Conservation (phyloP, 2,888 invertebrate genomes). For the Omphaloscelis lunosa region DNA sequence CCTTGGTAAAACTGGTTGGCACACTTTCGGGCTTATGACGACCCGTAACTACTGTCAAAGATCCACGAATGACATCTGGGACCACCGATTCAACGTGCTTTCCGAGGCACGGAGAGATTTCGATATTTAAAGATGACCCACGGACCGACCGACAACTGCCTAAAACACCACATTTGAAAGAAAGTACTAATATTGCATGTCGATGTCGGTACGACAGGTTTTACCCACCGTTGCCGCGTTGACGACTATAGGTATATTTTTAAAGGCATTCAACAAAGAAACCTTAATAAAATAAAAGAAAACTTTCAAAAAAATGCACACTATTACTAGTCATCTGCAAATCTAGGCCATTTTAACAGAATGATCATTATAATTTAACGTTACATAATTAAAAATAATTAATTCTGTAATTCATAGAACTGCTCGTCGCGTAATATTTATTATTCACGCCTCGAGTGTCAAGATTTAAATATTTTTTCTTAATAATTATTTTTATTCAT, state of each 20-base stretch:
- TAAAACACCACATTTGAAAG: neutral
- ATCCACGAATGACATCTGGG: too few species aligned
- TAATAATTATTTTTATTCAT: slow-evolving; percentile 61
- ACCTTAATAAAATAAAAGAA: neutral
- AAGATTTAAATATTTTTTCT: slow-evolving; percentile 61
- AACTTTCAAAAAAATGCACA: neutral
- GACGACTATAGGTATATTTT: neutral
- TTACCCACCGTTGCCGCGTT: neutral
- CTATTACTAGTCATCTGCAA: neutral
- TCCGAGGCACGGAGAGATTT: too few species aligned
- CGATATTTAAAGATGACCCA: too few species aligned
- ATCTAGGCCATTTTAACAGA: slow-evolving; percentile 14
- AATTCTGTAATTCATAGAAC: slow-evolving; percentile 51
- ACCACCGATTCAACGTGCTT: too few species aligned
- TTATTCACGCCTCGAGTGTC: slow-evolving; percentile 60
- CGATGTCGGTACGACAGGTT: neutral
- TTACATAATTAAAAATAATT: slow-evolving; percentile 48
- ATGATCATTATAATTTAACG: slow-evolving; percentile 18
- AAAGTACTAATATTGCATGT: neutral
- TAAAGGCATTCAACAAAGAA: neutral
- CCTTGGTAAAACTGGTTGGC: too few species aligned
- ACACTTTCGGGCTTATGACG: neutral
- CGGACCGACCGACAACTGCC: neutral
- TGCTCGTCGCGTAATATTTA: slow-evolving; percentile 52
- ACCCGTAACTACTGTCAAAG: neutral